Base-by-base conservation (phyloP, 2,113 vertebrate genomes). In the Acanthisitta chloris region DNA sequence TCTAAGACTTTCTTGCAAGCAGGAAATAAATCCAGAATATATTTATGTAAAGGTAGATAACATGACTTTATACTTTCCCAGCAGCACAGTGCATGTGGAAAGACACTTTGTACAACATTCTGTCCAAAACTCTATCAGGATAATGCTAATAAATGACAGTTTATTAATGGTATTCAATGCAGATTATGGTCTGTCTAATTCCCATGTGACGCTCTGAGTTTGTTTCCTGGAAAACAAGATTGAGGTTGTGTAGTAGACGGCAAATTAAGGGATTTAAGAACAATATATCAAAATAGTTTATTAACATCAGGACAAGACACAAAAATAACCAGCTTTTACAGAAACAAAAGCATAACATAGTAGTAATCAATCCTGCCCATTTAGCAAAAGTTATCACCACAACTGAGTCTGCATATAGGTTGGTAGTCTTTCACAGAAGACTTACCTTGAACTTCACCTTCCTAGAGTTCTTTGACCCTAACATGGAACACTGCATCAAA, bases 201-300 rank as follows among this genome's bases (percentile, higher is more conserved):
- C 58, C 89, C 61, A 67, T 14, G 40, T 5, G 19, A 94, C 91
- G 36, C 31, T 51, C 18, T 21, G 31, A 91, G 28, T 24, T 80
- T 65, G 12, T 17, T 87, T 85, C 38, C 52, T 38, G 34, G 46
- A 90, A 92, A 83, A 65, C 5, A 69, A 38, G 36, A 66, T 1
- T 4, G 6, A 55, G 16, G 29, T 38, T 48, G 12, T 33, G 21
- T 13, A 66, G 28, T 1, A 86, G 25, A 70, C n/a, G 15, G 88
- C 20, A 40, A 69, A 38, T 25, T 31, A 61, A 65, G 38, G 8
- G 14, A 64, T 46, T 84, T 91, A 64, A 81, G 57, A 62, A 89
- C 25, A 89, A 45, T 4, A 3, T 94, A 94, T 91, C 86, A 91
- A 91, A 95, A 93, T 78, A 86, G 51, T 97, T 97, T 97, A 96